Evolutionary conservation across 1,140 invertebrate genomes (phyloP).

Genomic region (Heliconius nattereri): DNA sequence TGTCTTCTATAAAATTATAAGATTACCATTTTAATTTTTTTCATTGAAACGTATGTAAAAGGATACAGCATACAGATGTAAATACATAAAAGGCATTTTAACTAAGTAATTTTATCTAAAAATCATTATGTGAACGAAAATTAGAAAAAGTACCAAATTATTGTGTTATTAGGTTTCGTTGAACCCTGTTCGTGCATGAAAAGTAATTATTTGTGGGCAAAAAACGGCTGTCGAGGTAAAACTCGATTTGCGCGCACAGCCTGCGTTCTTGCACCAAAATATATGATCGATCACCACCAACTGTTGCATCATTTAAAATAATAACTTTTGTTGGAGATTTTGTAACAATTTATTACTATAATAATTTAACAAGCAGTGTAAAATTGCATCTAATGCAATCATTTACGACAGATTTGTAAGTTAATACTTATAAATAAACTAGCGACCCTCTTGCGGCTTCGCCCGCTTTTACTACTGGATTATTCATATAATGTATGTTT

Average conservation of each 20-base stretch:
- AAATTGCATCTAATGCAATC: background rate
- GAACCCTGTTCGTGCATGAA: constrained; percentile 28
- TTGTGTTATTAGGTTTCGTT: constrained; percentile 33
- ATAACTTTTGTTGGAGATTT: background rate
- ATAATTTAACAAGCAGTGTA: background rate
- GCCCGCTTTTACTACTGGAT: too few species aligned
- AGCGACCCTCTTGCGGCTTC: too few species aligned
- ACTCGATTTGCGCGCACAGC: constrained; percentile 36
- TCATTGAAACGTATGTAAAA: too few species aligned
- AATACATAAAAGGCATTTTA: background rate
- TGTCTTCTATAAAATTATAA: too few species aligned
- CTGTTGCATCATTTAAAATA: constrained; percentile 29
- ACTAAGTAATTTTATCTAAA: background rate
- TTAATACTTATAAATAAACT: too few species aligned
- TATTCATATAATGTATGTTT: too few species aligned
- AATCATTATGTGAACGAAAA: constrained; percentile 17
- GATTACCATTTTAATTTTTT: too few species aligned
- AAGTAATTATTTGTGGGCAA: constrained; percentile 43
- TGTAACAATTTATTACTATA: background rate
- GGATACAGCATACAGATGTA: too few species aligned
- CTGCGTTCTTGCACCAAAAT: constrained; percentile 36
- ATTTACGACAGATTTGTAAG: too few species aligned
- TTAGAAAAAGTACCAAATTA: constrained; percentile 32
- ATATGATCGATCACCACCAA: constrained; percentile 27
- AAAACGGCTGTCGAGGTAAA: constrained; percentile 33